Conservation (phyloP, 2,113 vertebrate species). For the Edolisoma coerulescens region DNA sequence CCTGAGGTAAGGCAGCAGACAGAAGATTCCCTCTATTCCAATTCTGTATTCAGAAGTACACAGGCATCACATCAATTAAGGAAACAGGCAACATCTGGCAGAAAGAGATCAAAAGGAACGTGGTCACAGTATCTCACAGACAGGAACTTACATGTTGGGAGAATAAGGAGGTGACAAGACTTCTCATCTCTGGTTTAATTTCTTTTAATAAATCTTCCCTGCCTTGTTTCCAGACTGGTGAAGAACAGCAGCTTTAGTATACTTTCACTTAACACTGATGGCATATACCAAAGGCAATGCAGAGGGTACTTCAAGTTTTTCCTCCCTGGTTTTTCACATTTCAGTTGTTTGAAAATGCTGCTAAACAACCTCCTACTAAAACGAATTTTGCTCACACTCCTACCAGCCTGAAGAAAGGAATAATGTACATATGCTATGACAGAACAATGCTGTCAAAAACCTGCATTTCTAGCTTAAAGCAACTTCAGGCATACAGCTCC, state of each 20-base stretch:
- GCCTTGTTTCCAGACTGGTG: neutral
- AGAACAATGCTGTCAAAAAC: neutral
- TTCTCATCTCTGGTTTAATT: neutral
- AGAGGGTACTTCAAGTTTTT: neutral
- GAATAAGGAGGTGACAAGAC: neutral
- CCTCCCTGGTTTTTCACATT: neutral
- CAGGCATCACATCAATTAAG: neutral
- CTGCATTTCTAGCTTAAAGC: neutral
- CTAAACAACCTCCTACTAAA: neutral
- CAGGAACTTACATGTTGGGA: neutral
- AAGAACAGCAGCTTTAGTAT: neutral
- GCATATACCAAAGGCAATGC: neutral
- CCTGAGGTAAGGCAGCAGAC: neutral
- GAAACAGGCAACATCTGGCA: neutral
- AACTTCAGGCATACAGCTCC: neutral
- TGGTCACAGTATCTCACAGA: neutral
- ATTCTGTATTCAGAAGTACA: neutral
- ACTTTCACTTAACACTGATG: neutral
- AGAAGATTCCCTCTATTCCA: neutral
- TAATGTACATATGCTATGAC: neutral
- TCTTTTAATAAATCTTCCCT: neutral
- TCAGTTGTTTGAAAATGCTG: neutral
- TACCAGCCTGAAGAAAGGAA: neutral
- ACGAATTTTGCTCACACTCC: neutral
- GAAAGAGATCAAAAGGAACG: neutral